phyloP scores from a whole-genome alignment of 2,113 vertebrate genomes.

The Pongo pygmaeus region DNA sequence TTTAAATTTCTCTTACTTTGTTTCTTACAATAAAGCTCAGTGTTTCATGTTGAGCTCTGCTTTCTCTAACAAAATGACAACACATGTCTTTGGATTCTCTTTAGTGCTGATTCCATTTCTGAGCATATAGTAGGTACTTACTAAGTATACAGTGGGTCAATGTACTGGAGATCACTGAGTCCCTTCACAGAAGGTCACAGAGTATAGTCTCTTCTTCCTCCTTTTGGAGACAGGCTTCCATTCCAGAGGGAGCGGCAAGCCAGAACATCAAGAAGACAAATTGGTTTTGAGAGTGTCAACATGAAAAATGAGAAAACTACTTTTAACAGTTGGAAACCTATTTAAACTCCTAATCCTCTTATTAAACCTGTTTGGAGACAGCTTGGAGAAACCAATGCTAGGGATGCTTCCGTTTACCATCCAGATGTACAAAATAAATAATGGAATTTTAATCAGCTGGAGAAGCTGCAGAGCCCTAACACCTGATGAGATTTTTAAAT shows the following conservation, averaged over 20 bases:
- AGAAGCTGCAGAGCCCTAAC: conserved; percentile 52
- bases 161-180: neutral
- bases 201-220: neutral
- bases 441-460: conserved; percentile 37
- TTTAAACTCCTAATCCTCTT: conserved; percentile 64
- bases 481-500: conserved; percentile 57
- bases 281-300: conserved; percentile 61
- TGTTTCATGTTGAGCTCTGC: neutral
- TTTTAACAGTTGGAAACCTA: conserved; percentile 59
- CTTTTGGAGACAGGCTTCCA: neutral
- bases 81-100: neutral
- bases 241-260: neutral
- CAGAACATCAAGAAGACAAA: conserved; percentile 70
- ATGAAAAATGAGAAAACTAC: conserved; percentile 62
- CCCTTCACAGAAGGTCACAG: neutral
- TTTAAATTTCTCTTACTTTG: conserved; percentile 1
- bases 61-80: neutral
- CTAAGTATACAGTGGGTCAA: neutral
- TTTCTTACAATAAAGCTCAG: neutral
- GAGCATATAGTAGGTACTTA: neutral
- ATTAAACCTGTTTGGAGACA: conserved; percentile 57
- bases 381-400: conserved; percentile 65
- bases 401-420: conserved; percentile 61
- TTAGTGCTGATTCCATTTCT: neutral
- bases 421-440: conserved; percentile 66